Percentiles rank a stretch among this genome's conserved stretches.
These are phyloP conservation scores for Gonatopus flavifemur DNA, from an alignment of 1,140 invertebrate genomes.

Conservation along the genomic window DNA sequence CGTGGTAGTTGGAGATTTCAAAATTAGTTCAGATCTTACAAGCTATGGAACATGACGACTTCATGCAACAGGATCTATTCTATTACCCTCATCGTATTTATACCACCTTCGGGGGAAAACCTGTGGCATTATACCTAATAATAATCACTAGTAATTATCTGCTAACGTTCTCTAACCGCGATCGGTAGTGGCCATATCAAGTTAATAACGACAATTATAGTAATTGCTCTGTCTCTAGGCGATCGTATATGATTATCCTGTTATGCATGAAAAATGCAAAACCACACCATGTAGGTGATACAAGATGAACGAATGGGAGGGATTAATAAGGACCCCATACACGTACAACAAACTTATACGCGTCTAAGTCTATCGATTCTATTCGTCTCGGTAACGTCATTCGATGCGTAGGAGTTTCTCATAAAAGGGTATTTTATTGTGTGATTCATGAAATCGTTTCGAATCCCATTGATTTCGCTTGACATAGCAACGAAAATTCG, in stretches of 20 bases:
- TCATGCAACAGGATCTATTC: slow-evolving; percentile 17
- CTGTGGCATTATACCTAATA: background rate
- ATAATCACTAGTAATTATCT: slow-evolving; percentile 22
- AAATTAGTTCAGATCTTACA: slow-evolving; percentile 22
- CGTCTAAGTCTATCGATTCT: no score
- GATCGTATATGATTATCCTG: slow-evolving; percentile 21
- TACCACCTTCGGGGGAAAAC: slow-evolving; percentile 21
- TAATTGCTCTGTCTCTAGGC: slow-evolving; percentile 20
- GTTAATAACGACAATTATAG: slow-evolving; percentile 25
- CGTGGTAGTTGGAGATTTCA: slow-evolving; percentile 8
- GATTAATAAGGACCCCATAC: background rate
- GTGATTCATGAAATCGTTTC: no score
- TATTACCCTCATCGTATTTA: slow-evolving; percentile 1
- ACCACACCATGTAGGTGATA: no score
- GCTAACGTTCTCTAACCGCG: slow-evolving; percentile 19
- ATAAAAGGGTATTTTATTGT: no score
- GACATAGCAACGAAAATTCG: no score
- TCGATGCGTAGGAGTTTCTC: no score
- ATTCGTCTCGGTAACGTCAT: no score
- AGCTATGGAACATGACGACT: slow-evolving; percentile 38
- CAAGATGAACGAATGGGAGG: background rate
- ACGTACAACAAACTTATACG: no score
- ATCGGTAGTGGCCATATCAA: slow-evolving; percentile 12
- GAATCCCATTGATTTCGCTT: no score
- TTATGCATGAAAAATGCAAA: slow-evolving; percentile 15